Base-by-base conservation (phyloP, 2,113 vertebrate genomes). In the Leptosomus discolor region DNA sequence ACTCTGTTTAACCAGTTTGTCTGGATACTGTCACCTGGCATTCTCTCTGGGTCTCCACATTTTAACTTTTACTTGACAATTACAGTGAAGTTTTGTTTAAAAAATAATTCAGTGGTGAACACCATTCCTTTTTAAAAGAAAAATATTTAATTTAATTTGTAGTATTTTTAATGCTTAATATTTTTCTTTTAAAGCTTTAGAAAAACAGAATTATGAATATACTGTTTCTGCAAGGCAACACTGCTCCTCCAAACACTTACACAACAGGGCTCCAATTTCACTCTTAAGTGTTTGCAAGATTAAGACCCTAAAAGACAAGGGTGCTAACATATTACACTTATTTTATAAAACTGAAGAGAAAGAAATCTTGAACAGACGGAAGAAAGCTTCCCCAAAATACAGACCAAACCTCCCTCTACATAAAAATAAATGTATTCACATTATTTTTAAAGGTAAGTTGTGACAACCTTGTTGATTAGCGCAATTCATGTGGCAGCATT, bases 401-500 rank as follows among this genome's bases (percentile, higher is more conserved):
- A 93, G 54, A 76, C n/a, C 15, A 77, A 48, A 32, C 78, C 91
- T 96, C 54, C 77, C 36, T 68, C 89, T 82, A 43, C 92, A 87
- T 94, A 84, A 64, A 93, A 95, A 96, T 94, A 95, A 96, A 96
- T 73, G 58, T 24, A 94, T 92, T 90, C 90, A 79, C 77, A 92
- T 90, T 95, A 85, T 96, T 96, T 95, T 96, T 96, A 94, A 96
- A 96, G 94, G 92, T 95, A 92, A 97, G 96, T 96, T 96, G 85
- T 97, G 96, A 97, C 94, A 97, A 73, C 94, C 93, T 82, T 85
- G 96, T 92, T 97, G 96, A 97, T 97, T 95, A 97, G 84, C 48
- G 96, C 89, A 95, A 97, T 97, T 96, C 95, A 97, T 76, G 87
- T 92, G 83, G 94, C 96, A 97, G 94, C 92, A 5, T 82, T 97